Evolutionary conservation across 2,888 invertebrate species (phyloP), one percentile per base, ranked within the genome.

Genomic region (Drosophila infuscata): DNA sequence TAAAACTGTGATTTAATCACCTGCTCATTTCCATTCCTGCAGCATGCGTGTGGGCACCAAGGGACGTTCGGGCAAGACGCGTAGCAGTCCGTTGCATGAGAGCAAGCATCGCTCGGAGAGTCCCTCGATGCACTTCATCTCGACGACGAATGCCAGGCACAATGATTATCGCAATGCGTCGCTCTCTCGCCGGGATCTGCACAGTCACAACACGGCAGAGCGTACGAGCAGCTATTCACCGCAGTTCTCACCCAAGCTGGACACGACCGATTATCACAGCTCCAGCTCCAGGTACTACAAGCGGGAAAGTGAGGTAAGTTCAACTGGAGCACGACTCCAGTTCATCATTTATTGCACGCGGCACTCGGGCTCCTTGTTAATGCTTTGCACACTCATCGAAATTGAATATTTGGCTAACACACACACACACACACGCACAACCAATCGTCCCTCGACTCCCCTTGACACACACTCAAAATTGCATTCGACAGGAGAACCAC

Each of bases 31-130:
- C 3, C 9, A 3, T 8, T 3, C 17, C 6, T 58, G 0, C 17
- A 84, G 84, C 91, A 96, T 98, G 93, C 94, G 97, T 68, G 97
- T 98, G 12, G 97, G 97, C 29, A 96, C 97, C 0, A 95, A 95
- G 73, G 95, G 96, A 33, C 93, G 94, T 41, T 93, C 93, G 5
- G 93, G 93, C 15, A 95, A 95, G 86, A 94, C 94, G 0, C 94
- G 94, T 41, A 94, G 93, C 79, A 94, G 94, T 91, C 94, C 94
- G 11, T 93, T 94, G 54, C 95, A 95, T 67, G 94, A 94, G 52
- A 94, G 94, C 77, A 93, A 93, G 68, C 91, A 93, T 68, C 93
- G 93, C 33, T 90, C 93, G 6, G 93, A 93, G 78, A 93, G 93
- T 65, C 93, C 93, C 2, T 93, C 93, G 25, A 92, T 93, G 91